Conservation (phyloP, 2,113 vertebrate species). For the Entelurus aequoreus region DNA sequence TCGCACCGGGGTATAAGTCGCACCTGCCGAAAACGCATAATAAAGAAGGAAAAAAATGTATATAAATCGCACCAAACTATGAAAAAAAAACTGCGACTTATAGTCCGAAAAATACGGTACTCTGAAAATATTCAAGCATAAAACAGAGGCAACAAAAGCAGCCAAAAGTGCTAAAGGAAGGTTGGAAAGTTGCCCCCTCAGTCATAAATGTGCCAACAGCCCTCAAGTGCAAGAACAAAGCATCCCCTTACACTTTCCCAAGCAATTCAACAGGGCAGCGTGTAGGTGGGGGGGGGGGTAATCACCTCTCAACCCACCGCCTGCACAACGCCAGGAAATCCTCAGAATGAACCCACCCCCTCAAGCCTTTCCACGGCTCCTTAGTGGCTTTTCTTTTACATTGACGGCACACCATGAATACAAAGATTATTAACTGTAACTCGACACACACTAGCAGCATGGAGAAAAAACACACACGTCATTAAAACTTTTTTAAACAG, state of each 20-base stretch:
- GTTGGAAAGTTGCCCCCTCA: constrained; percentile 25
- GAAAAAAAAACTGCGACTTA: too few relatives aligned
- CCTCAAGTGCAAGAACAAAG: constrained; percentile 58
- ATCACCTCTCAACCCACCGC: constrained; percentile 28
- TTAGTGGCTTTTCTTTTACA: constrained; percentile 6
- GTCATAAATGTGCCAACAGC: constrained; percentile 56
- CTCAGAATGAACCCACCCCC: constrained; percentile 28
- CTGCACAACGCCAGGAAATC: constrained; percentile 44
- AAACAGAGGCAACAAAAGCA: constrained; percentile 24
- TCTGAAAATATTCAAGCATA: constrained; percentile 4
- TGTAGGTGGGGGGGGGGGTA: constrained; percentile 13
- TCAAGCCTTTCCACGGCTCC: neutral
- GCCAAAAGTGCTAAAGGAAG: constrained; percentile 29
- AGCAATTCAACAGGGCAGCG: constrained; percentile 43
- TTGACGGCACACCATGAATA: constrained; percentile 7
- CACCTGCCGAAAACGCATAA: too few relatives aligned
- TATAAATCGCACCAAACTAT: too few relatives aligned
- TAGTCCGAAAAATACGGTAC: too few relatives aligned
- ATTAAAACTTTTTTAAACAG: neutral
- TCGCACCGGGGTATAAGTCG: too few relatives aligned
- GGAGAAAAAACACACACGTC: neutral
- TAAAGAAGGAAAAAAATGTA: too few relatives aligned
- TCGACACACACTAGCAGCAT: neutral
- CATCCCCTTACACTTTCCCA: constrained; percentile 48
- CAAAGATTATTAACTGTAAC: constrained; percentile 8